Evolutionary conservation across 2,113 vertebrate species (phyloP).

Genomic region (Laticauda colubrina): DNA sequence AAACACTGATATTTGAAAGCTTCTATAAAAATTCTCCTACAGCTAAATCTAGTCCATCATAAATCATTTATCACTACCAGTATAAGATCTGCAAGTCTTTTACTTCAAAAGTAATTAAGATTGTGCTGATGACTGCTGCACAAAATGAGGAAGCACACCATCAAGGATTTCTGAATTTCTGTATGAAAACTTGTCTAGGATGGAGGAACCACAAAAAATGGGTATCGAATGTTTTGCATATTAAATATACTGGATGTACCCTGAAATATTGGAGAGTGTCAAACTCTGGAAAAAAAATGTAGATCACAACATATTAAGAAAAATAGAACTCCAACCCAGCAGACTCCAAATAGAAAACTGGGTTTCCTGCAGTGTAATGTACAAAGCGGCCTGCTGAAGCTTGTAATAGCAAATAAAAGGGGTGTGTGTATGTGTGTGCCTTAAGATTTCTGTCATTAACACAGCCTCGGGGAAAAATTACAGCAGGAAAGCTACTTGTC

Average conservation of each 20-base stretch:
- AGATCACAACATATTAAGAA: background rate
- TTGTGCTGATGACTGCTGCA: background rate
- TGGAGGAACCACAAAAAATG: background rate
- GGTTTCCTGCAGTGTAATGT: background rate
- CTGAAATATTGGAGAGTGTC: background rate
- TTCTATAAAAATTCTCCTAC: background rate
- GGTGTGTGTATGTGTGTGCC: background rate
- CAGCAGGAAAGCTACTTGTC: slow-evolving; percentile 9
- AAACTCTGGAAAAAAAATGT: background rate
- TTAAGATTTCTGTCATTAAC: slow-evolving; percentile 4
- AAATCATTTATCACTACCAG: background rate
- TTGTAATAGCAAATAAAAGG: background rate
- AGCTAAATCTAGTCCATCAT: background rate
- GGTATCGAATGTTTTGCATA: background rate
- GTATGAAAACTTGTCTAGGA: background rate
- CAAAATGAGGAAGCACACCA: background rate
- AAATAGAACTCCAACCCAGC: background rate
- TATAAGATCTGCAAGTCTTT: background rate
- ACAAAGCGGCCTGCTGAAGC: background rate
- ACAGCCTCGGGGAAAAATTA: slow-evolving; percentile 14
- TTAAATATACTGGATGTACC: background rate
- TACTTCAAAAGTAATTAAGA: background rate
- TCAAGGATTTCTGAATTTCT: background rate
- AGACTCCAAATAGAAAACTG: background rate
- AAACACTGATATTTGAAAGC: background rate